These are phyloP conservation scores for Caenorhabditis sp. DNA, from an alignment of 2,888 invertebrate species.

Conservation along the genomic window DNA sequence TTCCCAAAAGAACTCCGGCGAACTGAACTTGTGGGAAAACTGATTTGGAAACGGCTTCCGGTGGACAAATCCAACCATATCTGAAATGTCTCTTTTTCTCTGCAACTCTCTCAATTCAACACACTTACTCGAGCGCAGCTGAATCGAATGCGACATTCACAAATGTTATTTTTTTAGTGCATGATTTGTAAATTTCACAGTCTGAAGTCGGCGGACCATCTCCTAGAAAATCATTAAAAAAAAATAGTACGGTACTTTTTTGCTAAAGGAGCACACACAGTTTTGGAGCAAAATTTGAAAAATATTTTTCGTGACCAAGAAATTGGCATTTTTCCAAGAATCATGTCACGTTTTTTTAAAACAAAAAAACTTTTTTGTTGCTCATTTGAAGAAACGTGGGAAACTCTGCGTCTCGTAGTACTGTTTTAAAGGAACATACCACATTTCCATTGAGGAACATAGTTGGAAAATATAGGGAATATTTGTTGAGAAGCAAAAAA, in stretches of 20 bases:
- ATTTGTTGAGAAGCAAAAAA: constrained; percentile 67
- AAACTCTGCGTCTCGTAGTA: too few species aligned
- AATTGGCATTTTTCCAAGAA: constrained; percentile 67
- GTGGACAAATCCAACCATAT: constrained; percentile 65
- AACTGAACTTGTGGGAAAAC: constrained; percentile 65
- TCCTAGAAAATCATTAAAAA: constrained; percentile 25
- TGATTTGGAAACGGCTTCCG: constrained; percentile 49
- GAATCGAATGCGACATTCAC: constrained; percentile 61
- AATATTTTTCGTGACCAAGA: constrained; percentile 58
- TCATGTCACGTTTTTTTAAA: too few species aligned
- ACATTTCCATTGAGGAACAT: constrained; percentile 60
- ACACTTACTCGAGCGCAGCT: constrained; percentile 57
- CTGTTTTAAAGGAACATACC: constrained; percentile 30
- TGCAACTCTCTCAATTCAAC: neutral
- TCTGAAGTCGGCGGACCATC: constrained; percentile 53
- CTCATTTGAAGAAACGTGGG: constrained; percentile 38
- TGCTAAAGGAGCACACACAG: constrained; percentile 31
- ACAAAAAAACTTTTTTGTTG: too few species aligned
- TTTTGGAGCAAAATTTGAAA: constrained; percentile 63
- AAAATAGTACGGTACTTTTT: neutral
- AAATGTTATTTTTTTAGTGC: constrained; percentile 55
- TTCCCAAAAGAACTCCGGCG: constrained; percentile 54
- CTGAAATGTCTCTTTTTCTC: constrained; percentile 36
- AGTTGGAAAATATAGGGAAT: constrained; percentile 68
- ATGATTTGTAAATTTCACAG: constrained; percentile 54